Evolutionary conservation across 2,888 invertebrate genomes (phyloP).

Genomic region (Eristalis arbustorum): DNA sequence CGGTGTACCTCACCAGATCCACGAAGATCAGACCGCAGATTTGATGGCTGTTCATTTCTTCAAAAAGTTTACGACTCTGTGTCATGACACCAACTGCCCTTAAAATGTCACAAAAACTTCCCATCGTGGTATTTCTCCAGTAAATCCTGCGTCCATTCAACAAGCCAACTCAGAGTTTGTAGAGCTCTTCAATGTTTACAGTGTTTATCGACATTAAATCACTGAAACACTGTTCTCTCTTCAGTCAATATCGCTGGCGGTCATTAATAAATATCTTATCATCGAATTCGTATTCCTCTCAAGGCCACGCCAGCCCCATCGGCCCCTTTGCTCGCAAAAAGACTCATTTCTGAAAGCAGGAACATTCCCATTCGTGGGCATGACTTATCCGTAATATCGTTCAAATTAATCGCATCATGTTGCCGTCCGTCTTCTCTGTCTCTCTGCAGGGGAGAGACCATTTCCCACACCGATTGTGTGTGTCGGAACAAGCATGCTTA

Average conservation of each 20-base stretch:
- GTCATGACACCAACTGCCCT: too few relatives aligned
- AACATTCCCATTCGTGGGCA: neutral
- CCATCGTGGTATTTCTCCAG: too few relatives aligned
- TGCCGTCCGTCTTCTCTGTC: neutral
- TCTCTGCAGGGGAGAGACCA: neutral
- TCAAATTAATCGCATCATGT: neutral
- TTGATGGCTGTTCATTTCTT: too few relatives aligned
- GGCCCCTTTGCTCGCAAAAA: neutral
- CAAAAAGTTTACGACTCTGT: too few relatives aligned
- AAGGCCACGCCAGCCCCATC: neutral
- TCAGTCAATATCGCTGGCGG: neutral
- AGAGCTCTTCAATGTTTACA: too few relatives aligned
- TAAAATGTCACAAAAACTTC: too few relatives aligned
- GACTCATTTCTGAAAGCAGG: neutral
- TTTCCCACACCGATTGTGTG: neutral
- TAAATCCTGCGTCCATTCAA: too few relatives aligned
- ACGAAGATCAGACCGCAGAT: too few relatives aligned
- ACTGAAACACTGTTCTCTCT: neutral
- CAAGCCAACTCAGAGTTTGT: too few relatives aligned
- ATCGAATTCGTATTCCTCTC: neutral
- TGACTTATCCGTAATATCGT: neutral
- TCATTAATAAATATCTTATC: neutral
- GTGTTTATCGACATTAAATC: too few relatives aligned
- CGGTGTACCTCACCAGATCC: too few relatives aligned
- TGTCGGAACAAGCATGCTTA: neutral